phyloP scores from a whole-genome alignment of 2,888 invertebrate genomes.

The Zygogramma bicolorata region DNA sequence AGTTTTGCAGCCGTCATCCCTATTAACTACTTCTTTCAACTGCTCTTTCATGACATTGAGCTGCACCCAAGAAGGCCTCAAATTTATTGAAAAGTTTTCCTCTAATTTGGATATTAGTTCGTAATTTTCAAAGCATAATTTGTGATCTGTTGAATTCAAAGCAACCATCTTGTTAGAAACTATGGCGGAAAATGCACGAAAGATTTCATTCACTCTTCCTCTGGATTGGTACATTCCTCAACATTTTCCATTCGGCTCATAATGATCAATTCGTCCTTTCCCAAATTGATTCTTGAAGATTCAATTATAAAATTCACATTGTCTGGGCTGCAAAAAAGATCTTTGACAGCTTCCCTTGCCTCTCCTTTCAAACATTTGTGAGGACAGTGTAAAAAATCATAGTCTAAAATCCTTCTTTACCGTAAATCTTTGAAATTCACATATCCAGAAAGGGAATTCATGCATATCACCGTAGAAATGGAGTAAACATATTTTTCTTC shows the following conservation, averaged over 20 bases:
- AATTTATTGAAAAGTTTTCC: background rate
- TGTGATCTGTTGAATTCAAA: background rate
- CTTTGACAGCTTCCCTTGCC: too few relatives aligned
- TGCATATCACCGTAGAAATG: background rate
- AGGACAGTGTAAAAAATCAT: too few relatives aligned
- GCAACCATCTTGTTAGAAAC: too few relatives aligned
- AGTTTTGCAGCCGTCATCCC: too few relatives aligned
- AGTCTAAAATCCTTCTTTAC: too few relatives aligned
- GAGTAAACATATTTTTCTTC: too few relatives aligned
- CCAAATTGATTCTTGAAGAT: background rate
- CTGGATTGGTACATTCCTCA: background rate
- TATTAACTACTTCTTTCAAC: background rate
- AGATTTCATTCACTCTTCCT: background rate
- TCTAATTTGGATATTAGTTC: background rate
- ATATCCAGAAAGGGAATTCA: conserved; percentile 5
- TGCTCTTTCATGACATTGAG: background rate
- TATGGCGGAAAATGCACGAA: background rate
- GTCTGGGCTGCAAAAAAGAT: too few relatives aligned
- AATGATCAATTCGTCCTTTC: conserved; percentile 6
- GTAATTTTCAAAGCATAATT: background rate
- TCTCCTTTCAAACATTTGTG: too few relatives aligned
- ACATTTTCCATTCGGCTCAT: background rate
- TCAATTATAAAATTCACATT: too few relatives aligned
- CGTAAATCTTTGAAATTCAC: background rate
- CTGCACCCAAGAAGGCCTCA: background rate